Conservation (phyloP, 2,113 vertebrate species). For the Plecturocebus donacophilus region DNA sequence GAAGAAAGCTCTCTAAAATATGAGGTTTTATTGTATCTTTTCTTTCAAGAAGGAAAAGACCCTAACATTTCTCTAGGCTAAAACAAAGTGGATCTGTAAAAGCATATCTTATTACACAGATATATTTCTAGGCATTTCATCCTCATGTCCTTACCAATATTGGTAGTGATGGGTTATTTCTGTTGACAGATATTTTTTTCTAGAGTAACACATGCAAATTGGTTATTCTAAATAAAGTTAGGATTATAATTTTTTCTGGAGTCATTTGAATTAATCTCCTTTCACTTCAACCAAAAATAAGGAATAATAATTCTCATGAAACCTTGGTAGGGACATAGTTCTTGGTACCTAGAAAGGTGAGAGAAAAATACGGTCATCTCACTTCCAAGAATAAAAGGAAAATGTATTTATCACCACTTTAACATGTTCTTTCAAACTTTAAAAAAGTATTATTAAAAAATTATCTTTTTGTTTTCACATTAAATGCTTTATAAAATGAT, state of each 20-base stretch:
- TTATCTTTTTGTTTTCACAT: slow-evolving; percentile 45
- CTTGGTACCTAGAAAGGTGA: not conserved
- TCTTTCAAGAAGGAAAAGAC: not conserved
- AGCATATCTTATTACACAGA: not conserved
- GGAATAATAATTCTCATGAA: not conserved
- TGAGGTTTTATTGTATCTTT: slow-evolving; percentile 16
- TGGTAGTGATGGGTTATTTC: not conserved
- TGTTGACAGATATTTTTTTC: not conserved
- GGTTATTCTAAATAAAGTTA: slow-evolving; percentile 27
- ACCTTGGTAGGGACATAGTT: not conserved
- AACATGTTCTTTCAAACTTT: not conserved
- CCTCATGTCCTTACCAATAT: not conserved
- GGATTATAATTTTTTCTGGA: not conserved
- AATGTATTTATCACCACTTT: not conserved
- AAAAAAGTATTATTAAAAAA: slow-evolving; percentile 22
- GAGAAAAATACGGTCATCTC: not conserved
- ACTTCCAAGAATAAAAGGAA: slow-evolving; percentile 6
- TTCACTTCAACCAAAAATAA: not conserved
- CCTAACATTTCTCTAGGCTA: slow-evolving; percentile 24
- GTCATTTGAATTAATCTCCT: not conserved
- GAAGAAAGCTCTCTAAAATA: not conserved
- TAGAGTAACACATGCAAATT: not conserved
- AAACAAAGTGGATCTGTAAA: slow-evolving; percentile 42
- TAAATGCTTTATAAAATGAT: slow-evolving; percentile 56
- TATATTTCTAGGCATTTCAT: not conserved